Evolutionary conservation across 2,113 vertebrate genomes (phyloP).

Genomic region (Atherinomorus stipes): DNA sequence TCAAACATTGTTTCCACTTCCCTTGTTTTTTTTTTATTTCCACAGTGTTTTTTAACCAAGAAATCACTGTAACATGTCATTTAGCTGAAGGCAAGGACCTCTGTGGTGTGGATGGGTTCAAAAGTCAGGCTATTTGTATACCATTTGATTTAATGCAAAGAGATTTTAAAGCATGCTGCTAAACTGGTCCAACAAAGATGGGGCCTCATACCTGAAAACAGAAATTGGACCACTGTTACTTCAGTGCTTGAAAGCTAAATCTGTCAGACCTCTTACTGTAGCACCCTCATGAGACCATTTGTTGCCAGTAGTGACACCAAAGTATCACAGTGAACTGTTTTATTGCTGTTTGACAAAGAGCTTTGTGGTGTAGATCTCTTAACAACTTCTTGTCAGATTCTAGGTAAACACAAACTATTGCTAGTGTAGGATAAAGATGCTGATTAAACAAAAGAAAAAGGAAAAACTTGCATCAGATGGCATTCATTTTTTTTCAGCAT

Average conservation of each 20-base stretch:
- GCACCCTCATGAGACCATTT: neutral
- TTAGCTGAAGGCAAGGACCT: too few relatives aligned
- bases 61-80: too few relatives aligned
- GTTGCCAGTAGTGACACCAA: conserved; percentile 18
- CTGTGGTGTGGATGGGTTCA: too few relatives aligned
- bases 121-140: neutral
- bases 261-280: neutral
- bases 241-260: neutral
- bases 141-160: neutral
- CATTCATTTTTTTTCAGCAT: neutral
- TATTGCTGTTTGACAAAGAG: neutral
- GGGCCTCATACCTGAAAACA: neutral
- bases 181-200: neutral
- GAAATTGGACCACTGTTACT: neutral
- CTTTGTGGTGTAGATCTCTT: neutral
- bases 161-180: neutral
- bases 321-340: neutral
- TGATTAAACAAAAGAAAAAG: neutral
- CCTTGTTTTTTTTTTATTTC: too few relatives aligned
- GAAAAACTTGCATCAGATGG: neutral
- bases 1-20: neutral
- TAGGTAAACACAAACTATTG: too few relatives aligned
- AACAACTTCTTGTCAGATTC: too few relatives aligned
- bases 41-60: too few relatives aligned
- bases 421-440: neutral